phyloP scores from a whole-genome alignment of 2,888 invertebrate species.

The Leptinotarsa haldemani region DNA sequence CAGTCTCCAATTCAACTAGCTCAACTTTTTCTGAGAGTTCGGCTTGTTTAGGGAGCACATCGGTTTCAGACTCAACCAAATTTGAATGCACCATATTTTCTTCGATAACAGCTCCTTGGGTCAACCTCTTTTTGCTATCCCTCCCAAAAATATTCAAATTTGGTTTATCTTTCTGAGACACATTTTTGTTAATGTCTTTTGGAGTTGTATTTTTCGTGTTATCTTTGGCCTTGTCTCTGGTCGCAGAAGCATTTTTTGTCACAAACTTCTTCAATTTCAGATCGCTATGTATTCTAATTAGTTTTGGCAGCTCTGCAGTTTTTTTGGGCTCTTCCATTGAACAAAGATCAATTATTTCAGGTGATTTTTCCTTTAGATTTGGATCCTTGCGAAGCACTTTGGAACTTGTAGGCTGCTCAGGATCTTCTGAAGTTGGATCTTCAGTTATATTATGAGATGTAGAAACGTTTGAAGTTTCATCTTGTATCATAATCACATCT shows the following conservation, averaged over 20 bases:
- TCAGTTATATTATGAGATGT: neutral
- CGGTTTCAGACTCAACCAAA: neutral
- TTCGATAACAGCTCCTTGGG: neutral
- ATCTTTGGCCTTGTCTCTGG: neutral
- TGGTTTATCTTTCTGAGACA: neutral
- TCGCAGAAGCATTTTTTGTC: neutral
- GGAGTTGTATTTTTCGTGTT: neutral
- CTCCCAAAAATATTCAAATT: neutral
- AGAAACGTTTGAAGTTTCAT: neutral
- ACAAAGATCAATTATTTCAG: slow-evolving; percentile 16
- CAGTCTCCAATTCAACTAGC: neutral
- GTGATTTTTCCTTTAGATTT: neutral
- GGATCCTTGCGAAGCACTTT: neutral
- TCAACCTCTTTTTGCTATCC: neutral
- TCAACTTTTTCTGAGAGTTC: neutral
- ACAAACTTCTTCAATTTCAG: neutral
- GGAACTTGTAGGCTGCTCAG: neutral
- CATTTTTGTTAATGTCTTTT: neutral
- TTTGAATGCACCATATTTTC: neutral
- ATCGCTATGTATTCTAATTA: slow-evolving; percentile 7
- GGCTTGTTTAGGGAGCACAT: neutral
- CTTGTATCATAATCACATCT: slow-evolving; percentile 1
- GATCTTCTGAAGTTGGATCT: neutral
- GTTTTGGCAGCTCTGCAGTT: neutral
- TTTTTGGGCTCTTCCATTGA: neutral